Evolutionary conservation across 1,140 invertebrate genomes (phyloP).

Genomic region (Aporrectodea caliginosa): DNA sequence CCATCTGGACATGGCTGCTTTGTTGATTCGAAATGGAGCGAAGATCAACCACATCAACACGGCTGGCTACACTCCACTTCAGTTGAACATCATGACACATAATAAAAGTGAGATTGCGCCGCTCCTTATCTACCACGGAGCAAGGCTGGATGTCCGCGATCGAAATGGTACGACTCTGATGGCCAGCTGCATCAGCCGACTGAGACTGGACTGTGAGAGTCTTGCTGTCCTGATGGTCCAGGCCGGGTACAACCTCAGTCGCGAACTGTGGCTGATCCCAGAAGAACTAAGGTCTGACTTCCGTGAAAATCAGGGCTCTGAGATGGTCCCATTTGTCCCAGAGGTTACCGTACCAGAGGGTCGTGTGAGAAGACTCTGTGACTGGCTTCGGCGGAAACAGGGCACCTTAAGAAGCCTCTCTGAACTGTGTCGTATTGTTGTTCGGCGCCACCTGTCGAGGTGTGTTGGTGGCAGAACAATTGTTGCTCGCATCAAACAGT

Average conservation of each 20-base stretch:
- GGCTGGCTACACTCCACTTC: constrained; percentile 20
- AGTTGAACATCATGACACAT: constrained; percentile 23
- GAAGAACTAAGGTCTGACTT: not conserved
- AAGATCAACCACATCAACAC: constrained; percentile 18
- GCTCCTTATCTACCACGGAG: constrained; percentile 28
- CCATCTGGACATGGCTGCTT: constrained; percentile 8
- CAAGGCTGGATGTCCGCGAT: constrained; percentile 16
- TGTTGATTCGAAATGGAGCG: constrained; percentile 22
- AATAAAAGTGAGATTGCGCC: constrained; percentile 18
- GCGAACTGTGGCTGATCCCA: constrained; percentile 22
- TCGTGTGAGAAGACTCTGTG: constrained; percentile 21
- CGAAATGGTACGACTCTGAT: constrained; percentile 16
- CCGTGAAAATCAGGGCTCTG: not conserved
- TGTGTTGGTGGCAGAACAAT: constrained; percentile 20
- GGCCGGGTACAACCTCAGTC: constrained; percentile 30
- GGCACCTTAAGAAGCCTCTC: not conserved
- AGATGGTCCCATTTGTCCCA: not conserved
- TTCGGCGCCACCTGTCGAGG: constrained; percentile 7
- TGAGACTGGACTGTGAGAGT: constrained; percentile 29
- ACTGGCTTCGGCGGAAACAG: constrained; percentile 26
- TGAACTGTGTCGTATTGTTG: constrained; percentile 26
- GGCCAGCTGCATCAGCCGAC: constrained; percentile 17
- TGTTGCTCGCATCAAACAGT: constrained; percentile 10
- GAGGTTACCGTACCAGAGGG: constrained; percentile 22
- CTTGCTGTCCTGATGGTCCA: constrained; percentile 24